Conservation (phyloP, 1,140 invertebrate species). For the Heterodera carotae region DNA sequence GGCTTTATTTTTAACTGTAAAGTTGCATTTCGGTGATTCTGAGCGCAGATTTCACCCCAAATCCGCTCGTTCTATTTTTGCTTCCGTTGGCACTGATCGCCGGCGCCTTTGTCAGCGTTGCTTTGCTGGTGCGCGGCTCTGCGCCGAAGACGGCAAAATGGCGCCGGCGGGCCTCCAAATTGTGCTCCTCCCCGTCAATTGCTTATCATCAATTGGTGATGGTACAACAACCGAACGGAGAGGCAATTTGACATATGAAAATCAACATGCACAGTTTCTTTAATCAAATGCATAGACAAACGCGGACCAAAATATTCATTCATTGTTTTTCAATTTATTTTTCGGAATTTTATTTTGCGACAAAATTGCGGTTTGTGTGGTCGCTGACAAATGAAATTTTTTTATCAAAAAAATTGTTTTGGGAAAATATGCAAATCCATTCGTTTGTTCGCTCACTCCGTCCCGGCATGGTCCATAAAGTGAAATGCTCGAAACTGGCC, state of each 20-base stretch:
- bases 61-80: not conserved
- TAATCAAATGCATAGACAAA: no score
- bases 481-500: conserved; percentile 59
- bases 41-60: not conserved
- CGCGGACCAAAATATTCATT: no score
- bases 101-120: not conserved
- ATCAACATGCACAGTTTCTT: no score
- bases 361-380: no score
- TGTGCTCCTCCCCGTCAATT: not conserved
- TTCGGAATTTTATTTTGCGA: no score
- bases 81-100: not conserved
- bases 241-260: not conserved
- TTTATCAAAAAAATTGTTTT: no score
- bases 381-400: no score
- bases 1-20: not conserved
- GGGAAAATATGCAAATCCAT: no score
- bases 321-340: no score
- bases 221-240: not conserved
- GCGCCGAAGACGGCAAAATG: not conserved
- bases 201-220: not conserved
- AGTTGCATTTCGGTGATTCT: not conserved
- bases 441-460: conserved; percentile 42
- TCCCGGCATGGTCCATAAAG: conserved; percentile 51
- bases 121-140: not conserved
- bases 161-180: no score